Evolutionary conservation across 2,888 invertebrate genomes (phyloP).

Genomic region (Stictocephala bisonia): DNA sequence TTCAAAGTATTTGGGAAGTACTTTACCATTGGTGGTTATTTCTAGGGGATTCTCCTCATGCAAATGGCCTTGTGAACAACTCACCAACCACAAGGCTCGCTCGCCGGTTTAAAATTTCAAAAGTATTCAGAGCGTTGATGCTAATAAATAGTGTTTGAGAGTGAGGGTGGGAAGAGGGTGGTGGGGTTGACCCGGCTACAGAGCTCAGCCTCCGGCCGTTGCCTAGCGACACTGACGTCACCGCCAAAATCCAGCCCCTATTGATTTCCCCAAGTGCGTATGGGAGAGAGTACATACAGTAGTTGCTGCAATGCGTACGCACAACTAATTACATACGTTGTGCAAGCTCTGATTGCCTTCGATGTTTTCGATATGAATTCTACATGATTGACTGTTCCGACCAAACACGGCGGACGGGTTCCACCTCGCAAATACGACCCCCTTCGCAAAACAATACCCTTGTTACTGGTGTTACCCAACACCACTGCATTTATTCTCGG

Average conservation of each 20-base stretch:
- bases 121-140: slow-evolving; percentile 38
- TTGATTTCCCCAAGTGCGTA: slow-evolving; percentile 1
- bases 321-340: neutral
- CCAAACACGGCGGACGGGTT: neutral
- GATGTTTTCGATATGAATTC: slow-evolving; percentile 15
- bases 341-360: neutral
- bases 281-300: neutral
- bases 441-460: too few relatives aligned
- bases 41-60: too few relatives aligned
- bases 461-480: too few relatives aligned
- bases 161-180: too few relatives aligned
- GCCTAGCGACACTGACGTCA: slow-evolving; percentile 18
- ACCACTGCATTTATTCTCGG: too few relatives aligned
- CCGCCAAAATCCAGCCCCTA: slow-evolving; percentile 25
- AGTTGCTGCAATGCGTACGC: neutral
- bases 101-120: slow-evolving; percentile 34
- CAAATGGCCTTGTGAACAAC: neutral
- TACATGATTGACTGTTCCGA: neutral
- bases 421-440: too few relatives aligned
- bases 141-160: slow-evolving; percentile 38
- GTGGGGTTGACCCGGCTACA: neutral
- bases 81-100: slow-evolving; percentile 2
- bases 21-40: too few relatives aligned
- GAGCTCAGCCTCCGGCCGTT: slow-evolving; percentile 33
- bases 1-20: too few relatives aligned